phyloP scores from a whole-genome alignment of 2,113 vertebrate species.

The Mixornis gularis region DNA sequence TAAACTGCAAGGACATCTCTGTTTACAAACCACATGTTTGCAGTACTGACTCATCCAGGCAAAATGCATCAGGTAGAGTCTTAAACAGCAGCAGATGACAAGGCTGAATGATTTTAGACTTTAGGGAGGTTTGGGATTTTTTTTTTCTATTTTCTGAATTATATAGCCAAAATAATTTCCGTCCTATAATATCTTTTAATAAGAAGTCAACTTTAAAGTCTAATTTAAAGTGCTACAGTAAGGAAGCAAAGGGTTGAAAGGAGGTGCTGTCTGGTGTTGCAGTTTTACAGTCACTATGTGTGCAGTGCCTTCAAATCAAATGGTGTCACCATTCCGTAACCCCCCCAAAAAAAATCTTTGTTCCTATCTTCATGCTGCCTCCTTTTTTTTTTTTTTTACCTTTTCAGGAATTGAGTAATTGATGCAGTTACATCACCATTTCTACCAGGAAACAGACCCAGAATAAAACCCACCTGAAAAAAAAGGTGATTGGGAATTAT shows the following conservation, averaged over 20 bases:
- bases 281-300: not conserved
- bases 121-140: not conserved
- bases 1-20: constrained; percentile 1
- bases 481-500: not conserved
- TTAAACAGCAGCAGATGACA: not conserved
- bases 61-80: not conserved
- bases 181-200: not conserved
- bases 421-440: not conserved
- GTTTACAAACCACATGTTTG: not conserved
- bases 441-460: not conserved
- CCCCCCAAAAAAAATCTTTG: not conserved
- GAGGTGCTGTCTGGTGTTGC: not conserved
- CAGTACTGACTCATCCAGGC: not conserved
- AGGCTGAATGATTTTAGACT: not conserved
- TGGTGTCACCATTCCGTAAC: not conserved
- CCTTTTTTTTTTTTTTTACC: not conserved
- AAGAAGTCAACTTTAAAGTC: not conserved
- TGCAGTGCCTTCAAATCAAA: not conserved
- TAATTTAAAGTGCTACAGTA: not conserved
- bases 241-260: not conserved
- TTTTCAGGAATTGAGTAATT: not conserved
- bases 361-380: not conserved
- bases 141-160: not conserved
- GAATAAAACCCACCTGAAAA: not conserved
- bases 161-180: not conserved